Evolutionary conservation across 1,140 invertebrate genomes (phyloP), one percentile per base, ranked within the genome.

Genomic region (Spodoptera litura): DNA sequence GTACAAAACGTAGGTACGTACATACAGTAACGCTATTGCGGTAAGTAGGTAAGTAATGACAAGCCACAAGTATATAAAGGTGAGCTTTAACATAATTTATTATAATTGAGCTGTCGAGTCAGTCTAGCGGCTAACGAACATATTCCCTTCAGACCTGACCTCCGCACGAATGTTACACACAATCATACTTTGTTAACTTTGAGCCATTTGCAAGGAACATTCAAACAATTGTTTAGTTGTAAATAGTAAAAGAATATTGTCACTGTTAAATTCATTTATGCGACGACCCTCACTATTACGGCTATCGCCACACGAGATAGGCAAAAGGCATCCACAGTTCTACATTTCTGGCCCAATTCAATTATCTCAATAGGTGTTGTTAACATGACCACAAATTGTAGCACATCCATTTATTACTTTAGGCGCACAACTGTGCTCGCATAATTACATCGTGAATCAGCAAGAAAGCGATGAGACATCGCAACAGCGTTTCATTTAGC

Each of bases 1-100:
- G 83, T 88, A 89, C 86, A 88, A 86, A 85, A 82, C 38, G 59
- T 75, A 78, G 62, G 78, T 80, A 84, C 82, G 77, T 81, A 84
- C 78, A 82, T 84, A 83, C 76, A 82, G 71, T 77, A 77, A 77
- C 53, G 53, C 83, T 84, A 84, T 80, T 77, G 78, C 49, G 59
- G 58, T 80, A 82, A 66, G 78, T 78, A 70, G 75, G 83, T 85
- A 79, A 83, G 82, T 86, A 82, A 83, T 70, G 80, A 85, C 78
- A 87, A 87, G 83, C 85, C 84, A 83, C 78, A 80, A 80, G 62
- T 80, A 78, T 81, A 77, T 73, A 86, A 71, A 74, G 74, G 27
- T 75, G 73, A 75, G 73, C 73, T 53, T 75, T 62, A 74, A 74
- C 71, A 61, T 74, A 83, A 75, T 83, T 84, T 82, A 83, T 80